Evolutionary conservation across 1,140 invertebrate species (phyloP).

Genomic region (Helicoverpa zea): DNA sequence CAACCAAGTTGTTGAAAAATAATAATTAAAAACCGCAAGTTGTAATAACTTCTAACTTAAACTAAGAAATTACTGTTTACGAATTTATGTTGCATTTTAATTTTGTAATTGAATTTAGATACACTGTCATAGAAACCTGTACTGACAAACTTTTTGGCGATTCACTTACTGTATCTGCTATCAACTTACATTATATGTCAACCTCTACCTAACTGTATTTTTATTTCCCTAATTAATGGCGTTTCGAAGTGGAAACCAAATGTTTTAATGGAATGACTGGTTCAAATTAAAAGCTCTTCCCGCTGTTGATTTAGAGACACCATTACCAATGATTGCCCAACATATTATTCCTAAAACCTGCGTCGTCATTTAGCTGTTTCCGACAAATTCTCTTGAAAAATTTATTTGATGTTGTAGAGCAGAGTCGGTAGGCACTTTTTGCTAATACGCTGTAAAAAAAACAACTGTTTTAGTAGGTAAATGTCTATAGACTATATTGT

Average conservation of each 20-base stretch:
- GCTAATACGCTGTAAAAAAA: too few relatives aligned
- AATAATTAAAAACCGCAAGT: constrained; percentile 26
- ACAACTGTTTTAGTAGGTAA: too few relatives aligned
- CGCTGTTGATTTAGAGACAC: neutral
- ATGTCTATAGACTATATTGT: too few relatives aligned
- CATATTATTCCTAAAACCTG: too few relatives aligned
- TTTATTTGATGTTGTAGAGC: too few relatives aligned
- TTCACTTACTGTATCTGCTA: neutral
- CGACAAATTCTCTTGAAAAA: too few relatives aligned
- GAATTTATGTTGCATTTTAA: constrained; percentile 4
- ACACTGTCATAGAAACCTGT: constrained; percentile 16
- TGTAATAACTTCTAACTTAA: constrained; percentile 1
- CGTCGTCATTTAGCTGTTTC: too few relatives aligned
- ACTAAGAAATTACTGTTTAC: constrained; percentile 14
- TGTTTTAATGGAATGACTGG: constrained; percentile 19
- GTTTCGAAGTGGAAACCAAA: neutral
- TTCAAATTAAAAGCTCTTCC: constrained; percentile 1
- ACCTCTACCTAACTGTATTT: neutral
- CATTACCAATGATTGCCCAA: neutral
- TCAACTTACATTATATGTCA: neutral
- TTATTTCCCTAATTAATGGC: neutral
- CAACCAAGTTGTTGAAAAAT: constrained; percentile 9
- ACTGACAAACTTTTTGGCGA: neutral
- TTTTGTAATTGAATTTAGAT: constrained; percentile 12
- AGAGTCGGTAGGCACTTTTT: too few relatives aligned